Percentiles rank a stretch among this genome's conserved stretches.
Conservation (phyloP, 2,797 vertebrate species). For the Syngnathus rostellatus region DNA sequence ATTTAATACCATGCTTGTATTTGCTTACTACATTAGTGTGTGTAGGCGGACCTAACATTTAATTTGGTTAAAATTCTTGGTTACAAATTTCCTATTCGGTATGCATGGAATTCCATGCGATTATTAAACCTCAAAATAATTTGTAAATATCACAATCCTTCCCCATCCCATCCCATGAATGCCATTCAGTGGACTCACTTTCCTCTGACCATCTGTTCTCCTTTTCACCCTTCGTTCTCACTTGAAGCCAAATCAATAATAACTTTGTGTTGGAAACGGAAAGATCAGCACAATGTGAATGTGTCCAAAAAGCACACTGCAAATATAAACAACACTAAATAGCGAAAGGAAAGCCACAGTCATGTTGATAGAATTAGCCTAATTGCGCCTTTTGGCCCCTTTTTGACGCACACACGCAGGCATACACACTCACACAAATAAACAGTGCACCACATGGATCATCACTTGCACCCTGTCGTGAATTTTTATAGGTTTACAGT, state of each 20-base stretch:
- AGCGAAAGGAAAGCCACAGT: slow-evolving; percentile 48
- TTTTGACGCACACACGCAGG: slow-evolving; percentile 6
- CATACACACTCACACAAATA: slow-evolving; percentile 1
- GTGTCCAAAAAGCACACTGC: slow-evolving; percentile 45
- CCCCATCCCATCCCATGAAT: not conserved
- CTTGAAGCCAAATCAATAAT: slow-evolving; percentile 38
- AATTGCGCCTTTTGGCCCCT: slow-evolving; percentile 49
- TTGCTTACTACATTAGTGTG: not conserved
- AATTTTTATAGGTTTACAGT: not conserved
- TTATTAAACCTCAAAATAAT: not conserved
- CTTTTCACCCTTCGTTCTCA: slow-evolving; percentile 3
- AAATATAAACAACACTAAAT: slow-evolving; percentile 28
- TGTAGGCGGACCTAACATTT: not conserved
- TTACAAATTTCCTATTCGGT: not conserved
- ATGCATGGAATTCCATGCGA: not conserved
- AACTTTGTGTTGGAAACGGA: slow-evolving; percentile 49
- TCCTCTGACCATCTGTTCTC: slow-evolving; percentile 24
- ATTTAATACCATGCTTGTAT: not conserved
- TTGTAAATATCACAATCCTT: not conserved
- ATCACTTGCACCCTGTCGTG: not conserved
- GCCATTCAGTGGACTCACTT: not conserved
- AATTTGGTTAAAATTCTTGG: not conserved
- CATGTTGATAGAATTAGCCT: slow-evolving; percentile 62
- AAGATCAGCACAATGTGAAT: slow-evolving; percentile 51
- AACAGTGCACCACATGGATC: not conserved